Base-by-base conservation (phyloP, 2,888 invertebrate species). In the Portevinia maculata region DNA sequence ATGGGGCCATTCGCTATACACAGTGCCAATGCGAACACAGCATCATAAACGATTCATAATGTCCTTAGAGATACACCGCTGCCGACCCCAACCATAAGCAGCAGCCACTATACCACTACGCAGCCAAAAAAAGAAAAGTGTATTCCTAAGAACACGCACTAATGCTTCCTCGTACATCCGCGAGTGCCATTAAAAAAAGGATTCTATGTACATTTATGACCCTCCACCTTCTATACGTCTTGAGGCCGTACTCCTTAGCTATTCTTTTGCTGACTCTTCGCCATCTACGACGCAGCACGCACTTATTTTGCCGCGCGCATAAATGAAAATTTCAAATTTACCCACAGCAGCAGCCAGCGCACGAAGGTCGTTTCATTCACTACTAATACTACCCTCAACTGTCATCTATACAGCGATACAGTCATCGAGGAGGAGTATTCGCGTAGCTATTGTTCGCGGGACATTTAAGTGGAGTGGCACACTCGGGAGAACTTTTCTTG, bases 131-230 rank as follows among this genome's bases (percentile, higher is more conserved):
- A 39, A 21, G 44, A 74, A 73, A 39, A 48, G 50, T 79, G 15
- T 52, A 64, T 69, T 81, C 73, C 52, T 75, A 64, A 75, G 69
- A 81, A 75, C 81, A 81, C 81, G 81, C 81, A 81, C 81, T 81
- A 81, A 81, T 75, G 76, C 81, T 55, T 70, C 75, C 62, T 59
- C 64, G 75, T 59, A 81, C 81, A 70, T 81, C 69, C 81, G 75
- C 75, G 81, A 59, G 67, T 81, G 81, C 81, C 81, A 76, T 81
- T 81, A 81, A 81, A 81, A 81, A 81, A 81, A 81, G 81, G 81
- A 81, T 81, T 81, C 81, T 81, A 81, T 76, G 81, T 81, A 81
- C 81, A 81, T 81, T 81, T 81, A 81, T 81, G 81, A 75, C 70
- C 64, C 70, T 59, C 81, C 73, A 15, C 15, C 44, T 37, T 17